These are phyloP conservation scores for Cosmopolites sordidus DNA, from an alignment of 2,888 invertebrate genomes.

Conservation along the genomic window DNA sequence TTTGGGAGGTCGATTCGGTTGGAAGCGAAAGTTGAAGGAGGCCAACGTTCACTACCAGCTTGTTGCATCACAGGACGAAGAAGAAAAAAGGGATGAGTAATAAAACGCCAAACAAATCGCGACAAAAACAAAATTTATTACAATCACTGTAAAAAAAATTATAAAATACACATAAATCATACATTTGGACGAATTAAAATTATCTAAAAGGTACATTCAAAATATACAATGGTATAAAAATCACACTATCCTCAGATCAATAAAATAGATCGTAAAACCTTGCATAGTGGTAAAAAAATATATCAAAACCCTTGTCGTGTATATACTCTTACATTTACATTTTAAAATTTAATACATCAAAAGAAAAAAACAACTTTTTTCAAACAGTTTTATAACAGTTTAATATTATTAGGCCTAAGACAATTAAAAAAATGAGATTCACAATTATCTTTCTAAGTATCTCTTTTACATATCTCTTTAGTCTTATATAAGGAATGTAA, in stretches of 20 bases:
- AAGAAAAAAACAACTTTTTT: neutral
- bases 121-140: neutral
- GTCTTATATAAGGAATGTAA: too few species aligned
- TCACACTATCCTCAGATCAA: neutral
- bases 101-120: too few species aligned
- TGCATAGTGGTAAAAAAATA: neutral
- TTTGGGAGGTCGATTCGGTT: too few species aligned
- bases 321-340: neutral
- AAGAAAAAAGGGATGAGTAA: too few species aligned
- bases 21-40: too few species aligned
- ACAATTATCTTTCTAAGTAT: neutral
- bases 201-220: neutral
- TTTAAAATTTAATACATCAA: neutral
- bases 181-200: constrained; percentile 1
- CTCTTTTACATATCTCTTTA: too few species aligned
- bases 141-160: neutral
- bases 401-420: neutral
- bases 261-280: neutral
- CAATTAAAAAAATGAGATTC: neutral
- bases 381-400: too few species aligned
- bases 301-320: neutral
- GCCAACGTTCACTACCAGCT: too few species aligned
- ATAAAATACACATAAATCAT: constrained; percentile 1
- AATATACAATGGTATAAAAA: constrained; percentile 2
- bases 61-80: too few species aligned